Percentiles rank a stretch among this genome's conserved stretches.
These are phyloP conservation scores for Glyptemys insculpta DNA, from an alignment of 2,797 vertebrate species.

Conservation along the genomic window DNA sequence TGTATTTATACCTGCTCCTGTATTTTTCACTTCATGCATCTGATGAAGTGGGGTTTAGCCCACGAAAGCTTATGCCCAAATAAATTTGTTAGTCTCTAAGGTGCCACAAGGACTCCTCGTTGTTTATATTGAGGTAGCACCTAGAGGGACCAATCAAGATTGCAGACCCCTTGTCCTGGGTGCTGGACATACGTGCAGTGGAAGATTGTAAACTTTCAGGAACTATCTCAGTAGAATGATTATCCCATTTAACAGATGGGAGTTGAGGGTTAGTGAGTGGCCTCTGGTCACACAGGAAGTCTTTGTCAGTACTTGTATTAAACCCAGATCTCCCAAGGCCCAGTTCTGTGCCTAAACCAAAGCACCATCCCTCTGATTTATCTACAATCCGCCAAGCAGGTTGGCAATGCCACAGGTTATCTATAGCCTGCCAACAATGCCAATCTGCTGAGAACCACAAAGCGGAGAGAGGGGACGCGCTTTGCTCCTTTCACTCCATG, in stretches of 20 bases:
- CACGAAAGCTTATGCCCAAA: no score
- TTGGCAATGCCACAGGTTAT: background rate
- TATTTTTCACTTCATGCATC: no score
- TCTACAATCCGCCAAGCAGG: background rate
- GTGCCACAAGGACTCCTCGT: no score
- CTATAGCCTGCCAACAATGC: background rate
- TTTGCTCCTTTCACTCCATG: background rate
- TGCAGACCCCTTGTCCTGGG: background rate
- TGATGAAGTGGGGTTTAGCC: no score
- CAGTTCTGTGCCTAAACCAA: background rate
- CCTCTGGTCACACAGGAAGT: background rate
- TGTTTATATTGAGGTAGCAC: background rate
- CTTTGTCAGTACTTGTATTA: background rate
- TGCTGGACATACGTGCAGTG: background rate
- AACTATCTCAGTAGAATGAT: background rate
- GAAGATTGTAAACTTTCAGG: background rate
- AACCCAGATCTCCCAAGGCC: background rate
- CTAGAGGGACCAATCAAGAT: background rate
- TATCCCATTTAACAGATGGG: background rate
- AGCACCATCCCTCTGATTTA: background rate
- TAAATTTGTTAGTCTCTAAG: no score
- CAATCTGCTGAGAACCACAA: background rate
- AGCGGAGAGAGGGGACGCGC: no score
- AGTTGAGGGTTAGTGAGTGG: background rate
- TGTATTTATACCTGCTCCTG: no score